Percentiles rank a stretch among this genome's conserved stretches.
Evolutionary conservation across 2,888 invertebrate genomes (phyloP).

Genomic region (Achlya flavicornis): DNA sequence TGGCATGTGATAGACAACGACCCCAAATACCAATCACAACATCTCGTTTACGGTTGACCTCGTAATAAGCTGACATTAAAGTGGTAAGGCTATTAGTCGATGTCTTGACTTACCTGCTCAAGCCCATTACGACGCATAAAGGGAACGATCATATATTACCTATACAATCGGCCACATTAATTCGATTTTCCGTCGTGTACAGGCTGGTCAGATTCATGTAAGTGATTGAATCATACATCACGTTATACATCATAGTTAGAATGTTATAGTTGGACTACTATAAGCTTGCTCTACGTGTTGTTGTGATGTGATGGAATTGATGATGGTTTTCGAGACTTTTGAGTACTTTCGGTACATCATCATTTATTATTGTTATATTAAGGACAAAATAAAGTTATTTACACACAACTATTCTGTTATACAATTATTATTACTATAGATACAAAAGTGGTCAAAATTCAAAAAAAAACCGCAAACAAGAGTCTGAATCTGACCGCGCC

Average conservation of each 20-base stretch:
- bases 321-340: too few relatives aligned
- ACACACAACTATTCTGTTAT: too few relatives aligned
- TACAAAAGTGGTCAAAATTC: too few relatives aligned
- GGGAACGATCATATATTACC: conserved; percentile 42
- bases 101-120: conserved; percentile 16
- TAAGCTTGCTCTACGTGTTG: too few relatives aligned
- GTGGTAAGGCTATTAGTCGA: not conserved
- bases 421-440: too few relatives aligned
- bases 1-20: not conserved
- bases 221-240: not conserved
- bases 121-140: conserved; percentile 36
- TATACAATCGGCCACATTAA: conserved; percentile 20
- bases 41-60: not conserved
- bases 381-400: too few relatives aligned
- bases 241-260: not conserved
- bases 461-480: too few relatives aligned
- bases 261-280: not conserved
- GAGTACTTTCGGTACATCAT: too few relatives aligned
- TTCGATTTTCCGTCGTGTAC: conserved; percentile 22
- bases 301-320: too few relatives aligned
- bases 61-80: not conserved
- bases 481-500: too few relatives aligned
- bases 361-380: too few relatives aligned
- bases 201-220: conserved; percentile 15
- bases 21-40: not conserved